Percentiles rank a stretch among this genome's conserved stretches.
Evolutionary conservation across 2,113 vertebrate species (phyloP).

Genomic region (Empidonax traillii): DNA sequence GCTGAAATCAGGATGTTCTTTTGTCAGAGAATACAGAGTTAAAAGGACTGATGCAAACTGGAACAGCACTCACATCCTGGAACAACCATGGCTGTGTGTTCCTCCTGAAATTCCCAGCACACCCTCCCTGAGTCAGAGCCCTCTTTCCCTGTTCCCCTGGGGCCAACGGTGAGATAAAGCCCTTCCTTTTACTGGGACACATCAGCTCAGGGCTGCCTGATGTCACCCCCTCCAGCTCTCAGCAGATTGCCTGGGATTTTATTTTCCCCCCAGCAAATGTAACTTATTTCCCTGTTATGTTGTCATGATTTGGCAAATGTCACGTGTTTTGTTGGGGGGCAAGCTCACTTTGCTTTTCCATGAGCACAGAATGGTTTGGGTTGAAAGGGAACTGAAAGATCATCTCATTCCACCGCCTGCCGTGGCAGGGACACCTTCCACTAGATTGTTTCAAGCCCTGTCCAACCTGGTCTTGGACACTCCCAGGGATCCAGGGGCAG

Average conservation of each 20-base stretch:
- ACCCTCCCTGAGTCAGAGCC: constrained; percentile 14
- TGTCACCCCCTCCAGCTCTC: not conserved
- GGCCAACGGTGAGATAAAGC: not conserved
- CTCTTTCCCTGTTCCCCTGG: not conserved
- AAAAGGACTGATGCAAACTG: not conserved
- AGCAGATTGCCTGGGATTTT: not conserved
- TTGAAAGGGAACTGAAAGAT: not conserved
- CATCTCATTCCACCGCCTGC: not conserved
- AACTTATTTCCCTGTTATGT: not conserved
- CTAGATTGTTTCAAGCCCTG: accelerated
- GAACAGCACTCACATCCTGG: not conserved
- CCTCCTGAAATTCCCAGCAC: constrained; percentile 12
- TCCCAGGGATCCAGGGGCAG: not conserved
- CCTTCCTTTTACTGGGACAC: not conserved
- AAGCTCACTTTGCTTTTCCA: not conserved
- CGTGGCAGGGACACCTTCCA: not conserved
- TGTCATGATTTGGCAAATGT: not conserved
- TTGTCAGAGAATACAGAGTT: not conserved
- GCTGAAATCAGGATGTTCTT: not conserved
- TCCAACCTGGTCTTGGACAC: not conserved
- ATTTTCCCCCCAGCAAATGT: not conserved
- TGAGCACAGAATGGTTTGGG: not conserved
- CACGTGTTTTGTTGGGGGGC: accelerated
- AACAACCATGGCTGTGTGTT: not conserved
- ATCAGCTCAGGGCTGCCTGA: not conserved